These are phyloP conservation scores for Podarcis muralis DNA, from an alignment of 2,113 vertebrate genomes.

Conservation along the genomic window DNA sequence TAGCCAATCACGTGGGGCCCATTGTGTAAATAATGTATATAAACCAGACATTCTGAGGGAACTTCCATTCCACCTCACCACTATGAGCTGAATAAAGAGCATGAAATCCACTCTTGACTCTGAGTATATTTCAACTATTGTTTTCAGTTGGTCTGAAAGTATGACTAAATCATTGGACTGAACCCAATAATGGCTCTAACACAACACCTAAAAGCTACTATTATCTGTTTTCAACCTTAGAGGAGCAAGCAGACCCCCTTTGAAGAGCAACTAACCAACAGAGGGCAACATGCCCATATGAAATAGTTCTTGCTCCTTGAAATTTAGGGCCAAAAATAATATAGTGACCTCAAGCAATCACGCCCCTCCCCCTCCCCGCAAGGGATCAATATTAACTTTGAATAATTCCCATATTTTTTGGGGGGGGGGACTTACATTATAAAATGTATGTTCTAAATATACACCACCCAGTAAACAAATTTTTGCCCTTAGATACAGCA, in stretches of 20 bases:
- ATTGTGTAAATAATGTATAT: too few relatives aligned
- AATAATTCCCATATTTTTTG: not conserved
- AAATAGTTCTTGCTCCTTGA: not conserved
- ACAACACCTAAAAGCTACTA: not conserved
- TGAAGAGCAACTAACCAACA: slow-evolving; percentile 1
- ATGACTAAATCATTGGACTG: too few relatives aligned
- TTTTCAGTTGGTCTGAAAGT: too few relatives aligned
- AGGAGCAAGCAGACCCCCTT: not conserved
- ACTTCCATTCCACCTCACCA: too few relatives aligned
- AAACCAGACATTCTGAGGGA: too few relatives aligned
- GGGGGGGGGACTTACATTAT: not conserved
- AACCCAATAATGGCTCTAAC: not conserved
- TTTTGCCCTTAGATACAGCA: not conserved
- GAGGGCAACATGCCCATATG: slow-evolving; percentile 20
- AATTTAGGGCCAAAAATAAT: not conserved
- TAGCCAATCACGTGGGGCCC: too few relatives aligned
- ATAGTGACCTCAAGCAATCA: not conserved
- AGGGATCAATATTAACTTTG: not conserved
- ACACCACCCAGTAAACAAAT: not conserved
- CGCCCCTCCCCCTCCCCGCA: too few relatives aligned
- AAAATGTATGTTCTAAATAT: not conserved
- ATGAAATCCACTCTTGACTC: too few relatives aligned
- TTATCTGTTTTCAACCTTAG: not conserved
- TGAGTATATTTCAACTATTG: too few relatives aligned
- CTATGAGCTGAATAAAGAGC: too few relatives aligned